Conservation (phyloP, 1,140 invertebrate species). For the Palaemon carinicauda region DNA sequence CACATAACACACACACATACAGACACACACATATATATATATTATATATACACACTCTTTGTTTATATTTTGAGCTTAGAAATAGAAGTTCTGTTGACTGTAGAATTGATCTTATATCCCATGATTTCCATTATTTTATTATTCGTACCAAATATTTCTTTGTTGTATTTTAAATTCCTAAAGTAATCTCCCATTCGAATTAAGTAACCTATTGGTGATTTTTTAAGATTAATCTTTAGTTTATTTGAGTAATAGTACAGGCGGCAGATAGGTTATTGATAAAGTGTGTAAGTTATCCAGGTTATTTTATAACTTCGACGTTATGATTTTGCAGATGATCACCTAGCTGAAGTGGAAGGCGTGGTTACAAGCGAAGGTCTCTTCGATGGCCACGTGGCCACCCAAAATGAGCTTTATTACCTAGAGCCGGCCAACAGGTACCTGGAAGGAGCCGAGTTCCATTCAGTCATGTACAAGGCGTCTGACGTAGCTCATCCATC, state of each 20-base stretch:
- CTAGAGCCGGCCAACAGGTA: conserved; percentile 78
- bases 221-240: too few species aligned
- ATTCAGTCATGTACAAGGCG: conserved; percentile 83
- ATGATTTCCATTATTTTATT: too few species aligned
- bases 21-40: too few species aligned
- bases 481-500: conserved; percentile 79
- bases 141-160: too few species aligned
- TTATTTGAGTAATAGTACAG: too few species aligned
- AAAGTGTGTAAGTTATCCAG: neutral
- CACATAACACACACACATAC: too few species aligned
- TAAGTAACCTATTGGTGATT: too few species aligned
- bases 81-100: neutral
- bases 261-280: too few species aligned
- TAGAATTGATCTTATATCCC: too few species aligned
- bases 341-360: conserved; percentile 83
- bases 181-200: too few species aligned
- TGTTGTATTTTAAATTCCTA: too few species aligned
- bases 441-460: conserved; percentile 66
- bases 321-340: conserved; percentile 76
- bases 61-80: neutral
- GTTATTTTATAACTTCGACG: neutral
- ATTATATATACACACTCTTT: too few species aligned
- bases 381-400: conserved; percentile 87
- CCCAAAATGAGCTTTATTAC: conserved; percentile 80
- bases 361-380: conserved; percentile 85